Percentiles rank a stretch among this genome's conserved stretches.
phyloP scores from a whole-genome alignment of 2,113 vertebrate genomes.

The Neolamprologus ventralis region DNA sequence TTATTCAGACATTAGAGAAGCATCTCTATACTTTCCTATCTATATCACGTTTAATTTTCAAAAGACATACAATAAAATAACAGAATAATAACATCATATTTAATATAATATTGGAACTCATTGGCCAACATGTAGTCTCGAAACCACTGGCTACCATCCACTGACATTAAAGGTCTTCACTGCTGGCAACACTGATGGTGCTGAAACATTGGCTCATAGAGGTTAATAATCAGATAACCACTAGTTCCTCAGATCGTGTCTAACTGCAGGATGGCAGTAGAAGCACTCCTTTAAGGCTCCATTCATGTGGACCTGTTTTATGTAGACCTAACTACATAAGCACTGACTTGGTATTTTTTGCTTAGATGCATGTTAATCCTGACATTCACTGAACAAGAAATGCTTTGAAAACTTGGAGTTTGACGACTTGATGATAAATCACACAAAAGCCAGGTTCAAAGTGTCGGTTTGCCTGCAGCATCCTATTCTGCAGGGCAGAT shows the following conservation, averaged over 20 bases:
- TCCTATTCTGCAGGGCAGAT: neutral
- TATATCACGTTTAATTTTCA: neutral
- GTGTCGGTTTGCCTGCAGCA: neutral
- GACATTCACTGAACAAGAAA: neutral
- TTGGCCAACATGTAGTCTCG: neutral
- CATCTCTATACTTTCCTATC: fast-evolving
- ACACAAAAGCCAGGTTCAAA: neutral
- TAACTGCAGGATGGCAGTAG: neutral
- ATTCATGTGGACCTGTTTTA: neutral
- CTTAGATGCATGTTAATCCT: neutral
- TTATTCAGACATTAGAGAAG: neutral
- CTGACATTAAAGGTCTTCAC: neutral
- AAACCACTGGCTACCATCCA: neutral
- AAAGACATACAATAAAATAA: neutral
- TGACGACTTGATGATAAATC: neutral
- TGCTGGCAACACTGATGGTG: neutral
- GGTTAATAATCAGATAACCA: neutral
- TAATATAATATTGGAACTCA: neutral
- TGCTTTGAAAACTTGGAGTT: neutral
- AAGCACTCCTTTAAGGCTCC: neutral
- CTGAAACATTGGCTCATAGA: neutral
- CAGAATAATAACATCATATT: neutral
- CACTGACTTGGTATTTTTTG: neutral
- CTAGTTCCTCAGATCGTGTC: neutral
- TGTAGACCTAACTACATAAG: neutral